Evolutionary conservation across 2,888 invertebrate genomes (phyloP).

Genomic region (Ochropleura plecta): DNA sequence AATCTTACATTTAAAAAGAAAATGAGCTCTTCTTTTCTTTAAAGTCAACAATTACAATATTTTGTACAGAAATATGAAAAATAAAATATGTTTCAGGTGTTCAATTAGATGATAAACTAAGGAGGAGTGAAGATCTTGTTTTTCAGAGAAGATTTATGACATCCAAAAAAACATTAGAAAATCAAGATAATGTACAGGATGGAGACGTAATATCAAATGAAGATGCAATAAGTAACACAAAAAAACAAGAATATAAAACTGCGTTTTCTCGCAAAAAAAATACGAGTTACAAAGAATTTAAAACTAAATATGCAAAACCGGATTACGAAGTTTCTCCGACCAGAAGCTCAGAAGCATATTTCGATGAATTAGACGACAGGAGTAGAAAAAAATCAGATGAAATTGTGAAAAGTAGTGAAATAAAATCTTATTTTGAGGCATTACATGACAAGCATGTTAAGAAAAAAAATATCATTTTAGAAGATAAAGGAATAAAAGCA

Average conservation of each 20-base stretch:
- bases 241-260: neutral
- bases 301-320: neutral
- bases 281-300: neutral
- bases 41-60: too few species aligned
- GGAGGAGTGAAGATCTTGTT: neutral
- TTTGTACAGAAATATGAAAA: too few species aligned
- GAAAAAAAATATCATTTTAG: neutral
- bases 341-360: neutral
- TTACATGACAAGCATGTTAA: neutral
- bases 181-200: constrained; percentile 2
- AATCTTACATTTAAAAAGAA: too few species aligned
- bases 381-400: neutral
- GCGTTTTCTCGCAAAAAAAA: neutral
- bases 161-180: neutral
- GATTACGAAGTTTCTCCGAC: neutral
- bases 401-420: constrained; percentile 1
- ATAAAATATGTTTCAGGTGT: constrained; percentile 38
- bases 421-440: neutral
- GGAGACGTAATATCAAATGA: neutral
- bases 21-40: too few species aligned
- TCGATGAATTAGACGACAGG: neutral
- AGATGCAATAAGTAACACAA: neutral
- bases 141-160: neutral
- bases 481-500: neutral
- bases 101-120: constrained; percentile 28